Evolutionary conservation across 2,888 invertebrate genomes (phyloP), one percentile per base, ranked within the genome.

Genomic region (Lepidochrysops patricia): DNA sequence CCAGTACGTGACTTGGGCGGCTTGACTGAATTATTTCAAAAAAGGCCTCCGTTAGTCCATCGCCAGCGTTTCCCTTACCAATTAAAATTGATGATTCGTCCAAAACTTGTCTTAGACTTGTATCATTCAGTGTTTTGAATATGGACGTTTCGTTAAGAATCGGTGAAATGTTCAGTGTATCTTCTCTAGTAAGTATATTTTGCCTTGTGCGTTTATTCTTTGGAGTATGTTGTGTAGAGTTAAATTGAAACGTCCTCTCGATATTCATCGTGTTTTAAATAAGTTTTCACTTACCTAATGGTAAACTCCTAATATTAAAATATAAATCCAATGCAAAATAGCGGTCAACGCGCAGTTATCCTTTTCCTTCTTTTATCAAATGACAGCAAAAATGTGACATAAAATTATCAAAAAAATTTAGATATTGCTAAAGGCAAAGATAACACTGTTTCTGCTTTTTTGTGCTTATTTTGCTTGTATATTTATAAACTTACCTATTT

Each of bases 1-100:
- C 91, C 68, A 93, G 90, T 13, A 92, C 82, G 68, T 92, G 90
- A 58, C 85, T 83, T 1, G 84, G 71, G 5, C 82, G 82, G 65
- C 86, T 81, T 4, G 76, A 72, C 68, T 88, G 88, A 65, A 89
- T 83, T 64, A 89, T 83, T 70, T 89, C 89, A 69, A 84, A 90
- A 67, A 87, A 90, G 7, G 82, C 81, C 75, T 88, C 89, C 66
- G 68, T 78, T 62, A 90, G 71, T 12, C 78, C 77, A 61, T 84
- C 82, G 3, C 82, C 82, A 2, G 79, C 78, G 58, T 69, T 75
- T 23, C 80, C 82, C 5, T 79, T 62, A 50, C 72, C 77, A 0
- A 77, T 64, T 63, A 85, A 57, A 57, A 87, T 70, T 27, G 88
- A 84, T 57, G 89, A 83, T 63, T 89, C 89, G 64, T 89, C 84